Evolutionary conservation across 2,797 vertebrate species (phyloP), one percentile per base, ranked within the genome.

Genomic region (Rhincodon typus): DNA sequence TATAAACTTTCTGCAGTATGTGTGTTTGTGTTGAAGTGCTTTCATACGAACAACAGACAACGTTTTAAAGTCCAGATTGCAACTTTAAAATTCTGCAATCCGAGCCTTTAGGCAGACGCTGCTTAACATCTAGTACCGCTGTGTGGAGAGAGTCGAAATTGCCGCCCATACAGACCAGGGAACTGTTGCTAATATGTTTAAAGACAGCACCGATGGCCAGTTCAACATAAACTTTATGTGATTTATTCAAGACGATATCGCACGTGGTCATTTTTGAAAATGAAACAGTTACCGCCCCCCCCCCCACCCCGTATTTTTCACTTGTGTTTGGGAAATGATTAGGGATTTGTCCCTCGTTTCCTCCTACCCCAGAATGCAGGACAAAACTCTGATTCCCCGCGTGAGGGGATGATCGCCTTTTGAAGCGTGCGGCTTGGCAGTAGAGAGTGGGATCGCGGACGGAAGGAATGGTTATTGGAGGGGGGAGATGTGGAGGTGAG

Each of bases 41-140:
- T 93, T 93, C 19, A 42, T 42, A 93, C 69, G 38, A 93, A 74
- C 42, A 74, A 30, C 69, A 53, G 94, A 21, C 94, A 74, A 69
- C 69, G 69, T 46, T 70, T 94, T 72, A 94, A 94, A 46, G 69
- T 72, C 69, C 94, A 94, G 67, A 94, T 94, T 94, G 69, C 94
- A 94, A 94, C 94, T 94, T 94, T 94, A 34, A 74, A 94, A 94
- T 94, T 70, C 94, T 72, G 46, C 46, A 69, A 38, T 69, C 66
- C 25, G 19, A 67, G 34, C 30, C 88, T 91, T 70, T 46, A 38
- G 42, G 19, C 67, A 17, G 91, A 3, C 94, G 94, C 67, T 74
- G 96, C 97, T 96, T 96, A 96, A 97, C 97, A 97, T 97, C 98
- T 97, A 98, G 98, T 98, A 98, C 99, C 98, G 97, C 98, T 97